A percentile compares a stretch with the other conserved stretches of the same genome.
Conservation (phyloP, 1,140 invertebrate species). For the Drosophila orena region DNA sequence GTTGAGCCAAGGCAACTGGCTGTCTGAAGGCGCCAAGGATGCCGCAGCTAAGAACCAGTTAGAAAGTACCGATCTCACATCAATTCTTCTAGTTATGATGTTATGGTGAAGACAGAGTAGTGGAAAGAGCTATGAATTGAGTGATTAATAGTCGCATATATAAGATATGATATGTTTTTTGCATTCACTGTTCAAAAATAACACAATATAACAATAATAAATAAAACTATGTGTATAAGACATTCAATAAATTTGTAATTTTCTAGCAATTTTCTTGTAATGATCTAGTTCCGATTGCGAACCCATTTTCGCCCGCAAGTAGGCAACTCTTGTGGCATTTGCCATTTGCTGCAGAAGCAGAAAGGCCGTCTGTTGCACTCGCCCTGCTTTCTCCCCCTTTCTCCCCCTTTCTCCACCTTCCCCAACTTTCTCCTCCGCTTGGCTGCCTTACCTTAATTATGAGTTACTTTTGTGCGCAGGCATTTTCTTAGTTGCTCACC, state of each 20-base stretch:
- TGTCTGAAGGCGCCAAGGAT: slow-evolving; percentile 12
- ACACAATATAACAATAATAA: no score
- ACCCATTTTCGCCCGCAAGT: slow-evolving; percentile 39
- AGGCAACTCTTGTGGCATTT: slow-evolving; percentile 53
- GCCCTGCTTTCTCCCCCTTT: slow-evolving; percentile 21
- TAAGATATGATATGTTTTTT: no score
- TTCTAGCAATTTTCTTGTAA: no score
- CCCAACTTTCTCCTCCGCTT: slow-evolving; percentile 7
- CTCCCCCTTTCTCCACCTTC: slow-evolving; percentile 3
- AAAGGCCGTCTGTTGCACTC: slow-evolving; percentile 37
- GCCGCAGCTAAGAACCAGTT: slow-evolving; percentile 19
- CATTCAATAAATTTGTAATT: no score
- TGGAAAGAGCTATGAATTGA: no score
- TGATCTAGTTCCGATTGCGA: slow-evolving; percentile 25
- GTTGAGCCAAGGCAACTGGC: slow-evolving; percentile 20
- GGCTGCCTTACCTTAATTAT: slow-evolving; percentile 73
- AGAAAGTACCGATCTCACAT: background rate
- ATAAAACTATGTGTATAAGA: no score
- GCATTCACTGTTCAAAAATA: no score
- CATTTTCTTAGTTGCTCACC: slow-evolving; percentile 67
- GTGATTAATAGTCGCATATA: no score
- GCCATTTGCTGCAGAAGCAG: slow-evolving; percentile 38
- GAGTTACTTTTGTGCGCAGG: slow-evolving; percentile 76
- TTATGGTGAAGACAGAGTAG: no score
- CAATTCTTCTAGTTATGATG: no score